Evolutionary conservation across 2,113 vertebrate species (phyloP).

Genomic region (Hyperoodon ampullatus): DNA sequence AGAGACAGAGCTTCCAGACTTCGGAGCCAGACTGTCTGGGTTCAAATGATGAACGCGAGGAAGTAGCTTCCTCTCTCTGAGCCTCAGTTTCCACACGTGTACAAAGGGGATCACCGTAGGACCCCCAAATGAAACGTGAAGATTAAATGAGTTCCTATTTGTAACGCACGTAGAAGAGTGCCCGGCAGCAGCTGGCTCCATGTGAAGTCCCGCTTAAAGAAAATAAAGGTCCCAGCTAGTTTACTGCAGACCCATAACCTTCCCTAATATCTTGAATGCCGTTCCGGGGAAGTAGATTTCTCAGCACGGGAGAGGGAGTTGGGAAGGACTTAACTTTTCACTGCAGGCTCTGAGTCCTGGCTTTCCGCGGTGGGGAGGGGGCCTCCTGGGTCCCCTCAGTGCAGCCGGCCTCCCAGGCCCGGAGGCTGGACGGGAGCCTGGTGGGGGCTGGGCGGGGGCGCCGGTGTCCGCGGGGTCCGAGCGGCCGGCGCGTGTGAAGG

Average conservation of each 20-base stretch:
- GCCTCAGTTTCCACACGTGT: conserved; percentile 24
- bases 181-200: not conserved
- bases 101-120: not conserved
- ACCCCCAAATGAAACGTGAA: not conserved
- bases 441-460: conserved; percentile 55
- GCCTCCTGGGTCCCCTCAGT: not conserved
- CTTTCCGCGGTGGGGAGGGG: not conserved
- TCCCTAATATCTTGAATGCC: not conserved
- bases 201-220: not conserved
- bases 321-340: conserved; percentile 76
- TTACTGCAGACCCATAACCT: not conserved
- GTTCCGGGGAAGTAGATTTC: not conserved
- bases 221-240: not conserved
- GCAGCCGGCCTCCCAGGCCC: not conserved
- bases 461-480: conserved; percentile 75
- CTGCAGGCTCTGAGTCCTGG: conserved; percentile 10
- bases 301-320: conserved; percentile 50
- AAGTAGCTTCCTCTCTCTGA: not conserved
- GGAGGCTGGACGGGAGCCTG: not conserved
- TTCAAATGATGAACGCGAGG: not conserved
- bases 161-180: not conserved
- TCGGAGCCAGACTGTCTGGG: not conserved
- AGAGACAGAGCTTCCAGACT: not conserved
- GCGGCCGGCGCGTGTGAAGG: conserved; percentile 76
- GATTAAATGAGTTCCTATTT: not conserved